Evolutionary conservation across 2,888 invertebrate species (phyloP).

Genomic region (Phaedon cochleariae): DNA sequence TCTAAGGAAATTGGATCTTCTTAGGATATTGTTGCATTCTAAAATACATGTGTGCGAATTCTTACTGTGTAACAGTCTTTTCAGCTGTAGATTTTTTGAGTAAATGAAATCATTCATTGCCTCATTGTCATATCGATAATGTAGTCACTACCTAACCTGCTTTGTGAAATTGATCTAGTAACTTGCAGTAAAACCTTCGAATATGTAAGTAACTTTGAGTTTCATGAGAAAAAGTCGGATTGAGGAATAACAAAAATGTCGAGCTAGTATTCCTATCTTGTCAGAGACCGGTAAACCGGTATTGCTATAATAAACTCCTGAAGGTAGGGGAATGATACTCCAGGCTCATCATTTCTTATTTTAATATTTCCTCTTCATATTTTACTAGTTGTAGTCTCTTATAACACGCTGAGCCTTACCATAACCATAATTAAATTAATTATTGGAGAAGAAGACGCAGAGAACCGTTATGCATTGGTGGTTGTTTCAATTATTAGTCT

Average conservation of each 20-base stretch:
- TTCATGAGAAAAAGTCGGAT: too few species aligned
- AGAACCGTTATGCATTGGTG: not conserved
- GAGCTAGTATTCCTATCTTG: constrained; percentile 14
- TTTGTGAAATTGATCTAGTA: too few species aligned
- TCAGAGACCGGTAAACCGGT: too few species aligned
- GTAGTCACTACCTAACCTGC: too few species aligned
- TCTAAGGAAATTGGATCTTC: too few species aligned
- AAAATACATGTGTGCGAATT: not conserved
- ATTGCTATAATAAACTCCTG: constrained; percentile 39
- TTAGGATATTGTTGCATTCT: not conserved
- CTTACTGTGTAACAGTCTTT: not conserved
- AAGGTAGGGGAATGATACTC: constrained; percentile 46
- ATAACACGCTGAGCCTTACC: constrained; percentile 18
- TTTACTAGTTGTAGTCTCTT: constrained; percentile 9
- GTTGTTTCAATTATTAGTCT: not conserved
- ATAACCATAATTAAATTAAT: constrained; percentile 7
- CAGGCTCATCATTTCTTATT: constrained; percentile 39
- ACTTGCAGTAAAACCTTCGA: too few species aligned
- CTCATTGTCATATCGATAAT: not conserved
- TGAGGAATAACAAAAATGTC: too few species aligned
- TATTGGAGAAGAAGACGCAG: not conserved
- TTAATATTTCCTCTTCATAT: constrained; percentile 18
- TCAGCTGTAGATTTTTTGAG: not conserved
- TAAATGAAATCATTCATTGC: constrained; percentile 1
- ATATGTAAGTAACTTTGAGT: too few species aligned